Percentiles rank a stretch among this genome's conserved stretches.
These are phyloP conservation scores for Sclerodermus sp. DNA, from an alignment of 2,888 invertebrate genomes.

Conservation along the genomic window DNA sequence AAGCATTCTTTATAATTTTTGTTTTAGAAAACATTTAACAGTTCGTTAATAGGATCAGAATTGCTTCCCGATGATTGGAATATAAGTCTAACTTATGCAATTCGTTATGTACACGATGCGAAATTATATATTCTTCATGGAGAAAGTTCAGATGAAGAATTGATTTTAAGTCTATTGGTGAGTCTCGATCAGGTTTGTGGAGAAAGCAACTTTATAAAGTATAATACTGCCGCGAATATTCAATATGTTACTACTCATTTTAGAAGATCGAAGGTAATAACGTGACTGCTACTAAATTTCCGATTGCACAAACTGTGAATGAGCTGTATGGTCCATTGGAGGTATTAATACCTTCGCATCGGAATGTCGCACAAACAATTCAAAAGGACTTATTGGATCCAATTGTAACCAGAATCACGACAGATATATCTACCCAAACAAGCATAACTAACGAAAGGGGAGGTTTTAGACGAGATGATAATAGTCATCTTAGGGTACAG, in stretches of 20 bases:
- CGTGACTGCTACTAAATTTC: constrained; percentile 66
- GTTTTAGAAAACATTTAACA: constrained; percentile 63
- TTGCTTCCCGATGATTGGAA: constrained; percentile 78
- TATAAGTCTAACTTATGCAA: constrained; percentile 67
- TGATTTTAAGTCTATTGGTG: constrained; percentile 71
- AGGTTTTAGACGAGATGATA: constrained; percentile 11
- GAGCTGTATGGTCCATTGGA: constrained; percentile 64
- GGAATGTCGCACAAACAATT: constrained; percentile 65
- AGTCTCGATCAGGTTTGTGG: constrained; percentile 5
- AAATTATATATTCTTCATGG: constrained; percentile 70
- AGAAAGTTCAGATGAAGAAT: constrained; percentile 64
- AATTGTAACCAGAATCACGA: constrained; percentile 56
- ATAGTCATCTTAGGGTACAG: constrained; percentile 36
- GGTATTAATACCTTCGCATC: constrained; percentile 68
- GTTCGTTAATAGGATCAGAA: constrained; percentile 67
- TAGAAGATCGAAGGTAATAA: constrained; percentile 64
- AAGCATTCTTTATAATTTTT: not conserved
- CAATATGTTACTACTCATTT: constrained; percentile 22
- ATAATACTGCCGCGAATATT: not conserved
- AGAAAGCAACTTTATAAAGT: not conserved
- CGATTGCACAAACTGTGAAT: constrained; percentile 63
- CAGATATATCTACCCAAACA: constrained; percentile 60
- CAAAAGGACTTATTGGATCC: constrained; percentile 70
- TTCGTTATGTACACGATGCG: constrained; percentile 72
- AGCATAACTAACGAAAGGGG: constrained; percentile 29